Conservation (phyloP, 2,888 invertebrate species). For the Fragum sueziense region DNA sequence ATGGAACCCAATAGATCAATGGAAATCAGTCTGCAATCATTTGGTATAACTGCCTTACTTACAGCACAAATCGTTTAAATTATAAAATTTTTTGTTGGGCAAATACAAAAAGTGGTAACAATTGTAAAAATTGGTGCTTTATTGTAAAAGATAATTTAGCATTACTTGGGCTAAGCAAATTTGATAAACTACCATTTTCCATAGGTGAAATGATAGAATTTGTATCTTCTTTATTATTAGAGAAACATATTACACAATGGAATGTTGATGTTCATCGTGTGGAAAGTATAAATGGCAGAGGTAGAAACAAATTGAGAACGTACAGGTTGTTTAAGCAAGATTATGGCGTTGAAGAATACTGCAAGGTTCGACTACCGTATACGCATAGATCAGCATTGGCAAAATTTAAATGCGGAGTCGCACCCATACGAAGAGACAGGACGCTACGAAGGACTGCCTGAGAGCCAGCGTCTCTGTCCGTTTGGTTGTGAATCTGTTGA, state of each 20-base stretch:
- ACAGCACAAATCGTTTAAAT: constrained; percentile 1
- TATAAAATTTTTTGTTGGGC: neutral
- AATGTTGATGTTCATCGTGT: neutral
- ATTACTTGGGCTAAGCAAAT: neutral
- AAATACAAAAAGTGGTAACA: neutral
- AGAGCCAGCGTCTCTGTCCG: too few species aligned
- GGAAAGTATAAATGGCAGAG: neutral
- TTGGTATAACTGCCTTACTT: neutral
- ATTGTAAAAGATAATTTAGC: neutral
- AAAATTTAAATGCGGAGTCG: constrained; percentile 23
- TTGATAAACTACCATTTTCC: too few species aligned
- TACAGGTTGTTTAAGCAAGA: constrained; percentile 12
- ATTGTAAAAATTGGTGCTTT: constrained; percentile 21
- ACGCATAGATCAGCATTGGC: constrained; percentile 21
- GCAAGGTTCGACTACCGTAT: neutral
- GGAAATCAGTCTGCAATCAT: constrained; percentile 10
- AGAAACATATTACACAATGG: neutral
- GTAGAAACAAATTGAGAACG: constrained; percentile 13
- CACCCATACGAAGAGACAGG: constrained; percentile 8
- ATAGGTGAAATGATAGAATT: too few species aligned
- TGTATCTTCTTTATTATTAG: neutral
- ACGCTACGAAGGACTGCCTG: too few species aligned
- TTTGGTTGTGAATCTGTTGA: too few species aligned
- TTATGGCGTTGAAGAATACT: constrained; percentile 3
- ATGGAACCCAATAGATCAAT: constrained; percentile 5